Conservation (phyloP, 2,888 invertebrate species). For the Eristalis arbustorum region DNA sequence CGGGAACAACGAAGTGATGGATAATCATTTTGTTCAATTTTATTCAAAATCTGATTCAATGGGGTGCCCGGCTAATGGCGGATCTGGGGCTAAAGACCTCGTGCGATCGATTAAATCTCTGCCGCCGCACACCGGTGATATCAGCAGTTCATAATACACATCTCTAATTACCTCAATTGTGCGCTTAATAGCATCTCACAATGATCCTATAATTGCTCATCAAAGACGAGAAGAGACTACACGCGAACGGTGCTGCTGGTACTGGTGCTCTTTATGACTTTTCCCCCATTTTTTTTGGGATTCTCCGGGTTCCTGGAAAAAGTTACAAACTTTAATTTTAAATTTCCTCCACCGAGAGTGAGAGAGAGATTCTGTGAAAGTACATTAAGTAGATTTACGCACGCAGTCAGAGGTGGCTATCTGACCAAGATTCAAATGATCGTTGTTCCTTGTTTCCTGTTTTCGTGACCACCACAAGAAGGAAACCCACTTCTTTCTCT, state of each 20-base stretch:
- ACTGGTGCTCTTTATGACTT: constrained; percentile 27
- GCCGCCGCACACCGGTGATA: neutral
- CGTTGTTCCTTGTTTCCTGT: neutral
- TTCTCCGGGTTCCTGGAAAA: constrained; percentile 25
- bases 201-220: constrained; percentile 38
- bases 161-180: constrained; percentile 3
- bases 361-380: constrained; percentile 34
- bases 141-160: constrained; percentile 26
- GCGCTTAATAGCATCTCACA: neutral
- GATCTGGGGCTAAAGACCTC: constrained; percentile 3
- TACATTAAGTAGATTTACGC: constrained; percentile 24
- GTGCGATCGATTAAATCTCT: neutral
- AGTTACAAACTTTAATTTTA: constrained; percentile 1
- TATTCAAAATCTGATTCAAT: neutral
- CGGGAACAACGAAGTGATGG: neutral
- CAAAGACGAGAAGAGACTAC: neutral
- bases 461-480: too few species aligned
- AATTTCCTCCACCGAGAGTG: neutral
- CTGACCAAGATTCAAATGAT: constrained; percentile 1
- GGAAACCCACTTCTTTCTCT: neutral
- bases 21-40: constrained; percentile 13
- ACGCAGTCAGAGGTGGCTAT: neutral
- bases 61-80: neutral
- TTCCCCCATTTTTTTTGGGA: neutral
- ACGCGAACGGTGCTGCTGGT: neutral